These are phyloP conservation scores for Hydractinia echinata DNA, from an alignment of 30 jellyfish, hydroid and myxozoan species.

Conservation along the genomic window DNA sequence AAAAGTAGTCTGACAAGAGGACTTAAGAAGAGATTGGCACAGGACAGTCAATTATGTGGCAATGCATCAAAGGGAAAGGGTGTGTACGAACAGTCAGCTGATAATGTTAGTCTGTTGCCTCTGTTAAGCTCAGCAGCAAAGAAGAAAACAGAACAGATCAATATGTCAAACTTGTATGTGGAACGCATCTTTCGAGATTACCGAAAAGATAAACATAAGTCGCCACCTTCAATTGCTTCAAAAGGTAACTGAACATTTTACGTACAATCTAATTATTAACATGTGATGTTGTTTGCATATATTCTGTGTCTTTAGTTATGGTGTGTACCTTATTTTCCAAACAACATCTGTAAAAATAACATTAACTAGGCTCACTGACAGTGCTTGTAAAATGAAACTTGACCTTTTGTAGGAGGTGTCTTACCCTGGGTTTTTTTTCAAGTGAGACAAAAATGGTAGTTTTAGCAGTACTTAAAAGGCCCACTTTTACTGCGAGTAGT, in stretches of 20 bases:
- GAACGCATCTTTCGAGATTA: slow-evolving; percentile 19
- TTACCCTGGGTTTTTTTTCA: too few relatives aligned
- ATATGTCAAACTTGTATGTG: slow-evolving; percentile 17
- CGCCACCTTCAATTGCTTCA: background rate
- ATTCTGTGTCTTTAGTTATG: background rate
- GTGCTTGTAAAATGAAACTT: too few relatives aligned
- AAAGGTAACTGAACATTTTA: background rate
- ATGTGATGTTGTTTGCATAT: background rate
- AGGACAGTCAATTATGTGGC: too few relatives aligned
- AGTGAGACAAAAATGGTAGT: too few relatives aligned
- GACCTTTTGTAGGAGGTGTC: too few relatives aligned
- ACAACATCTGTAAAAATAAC: too few relatives aligned
- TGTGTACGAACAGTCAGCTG: background rate
- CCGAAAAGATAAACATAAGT: background rate
- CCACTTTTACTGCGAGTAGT: too few relatives aligned
- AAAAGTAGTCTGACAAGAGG: too few relatives aligned
- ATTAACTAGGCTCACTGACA: too few relatives aligned
- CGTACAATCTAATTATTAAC: background rate
- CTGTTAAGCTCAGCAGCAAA: background rate
- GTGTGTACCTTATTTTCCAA: background rate
- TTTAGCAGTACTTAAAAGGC: too few relatives aligned
- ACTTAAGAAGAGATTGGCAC: too few relatives aligned
- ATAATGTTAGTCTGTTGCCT: background rate
- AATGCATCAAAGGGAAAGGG: too few relatives aligned
- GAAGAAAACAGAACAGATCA: background rate